A percentile compares a stretch with the other conserved stretches of the same genome.
These are phyloP conservation scores for Tachyglossus aculeatus DNA, from an alignment of 2,797 vertebrate genomes.

Conservation along the genomic window DNA sequence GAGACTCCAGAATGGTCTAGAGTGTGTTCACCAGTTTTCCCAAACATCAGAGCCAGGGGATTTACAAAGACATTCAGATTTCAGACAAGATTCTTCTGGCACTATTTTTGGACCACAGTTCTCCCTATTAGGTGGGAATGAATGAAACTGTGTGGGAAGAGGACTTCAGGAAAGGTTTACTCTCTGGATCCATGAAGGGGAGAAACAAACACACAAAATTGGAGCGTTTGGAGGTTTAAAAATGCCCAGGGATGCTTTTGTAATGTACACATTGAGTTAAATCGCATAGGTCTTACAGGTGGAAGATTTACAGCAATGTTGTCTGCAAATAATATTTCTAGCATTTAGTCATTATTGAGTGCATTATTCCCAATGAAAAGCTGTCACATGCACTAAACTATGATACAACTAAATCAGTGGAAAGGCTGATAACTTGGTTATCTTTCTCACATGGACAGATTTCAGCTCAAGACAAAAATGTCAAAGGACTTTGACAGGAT, in stretches of 20 bases:
- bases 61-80: too few relatives aligned
- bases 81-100: too few relatives aligned
- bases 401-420: fast-evolving
- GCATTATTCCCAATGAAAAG: not conserved
- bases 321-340: not conserved
- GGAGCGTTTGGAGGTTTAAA: not conserved
- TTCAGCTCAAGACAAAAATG: not conserved
- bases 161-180: too few relatives aligned
- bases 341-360: not conserved
- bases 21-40: too few relatives aligned
- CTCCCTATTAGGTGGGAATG: too few relatives aligned
- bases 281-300: not conserved
- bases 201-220: not conserved
- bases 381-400: not conserved
- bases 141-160: too few relatives aligned
- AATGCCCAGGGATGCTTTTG: not conserved
- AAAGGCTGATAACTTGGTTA: not conserved
- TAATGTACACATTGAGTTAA: not conserved
- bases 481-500: not conserved
- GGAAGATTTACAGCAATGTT: not conserved
- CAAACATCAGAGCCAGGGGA: too few relatives aligned
- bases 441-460: slow-evolving; percentile 17
- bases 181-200: too few relatives aligned
- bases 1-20: too few relatives aligned
- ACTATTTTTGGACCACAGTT: too few relatives aligned